Evolutionary conservation across 2,113 vertebrate species (phyloP).

Genomic region (Cricetomys ansorgei): DNA sequence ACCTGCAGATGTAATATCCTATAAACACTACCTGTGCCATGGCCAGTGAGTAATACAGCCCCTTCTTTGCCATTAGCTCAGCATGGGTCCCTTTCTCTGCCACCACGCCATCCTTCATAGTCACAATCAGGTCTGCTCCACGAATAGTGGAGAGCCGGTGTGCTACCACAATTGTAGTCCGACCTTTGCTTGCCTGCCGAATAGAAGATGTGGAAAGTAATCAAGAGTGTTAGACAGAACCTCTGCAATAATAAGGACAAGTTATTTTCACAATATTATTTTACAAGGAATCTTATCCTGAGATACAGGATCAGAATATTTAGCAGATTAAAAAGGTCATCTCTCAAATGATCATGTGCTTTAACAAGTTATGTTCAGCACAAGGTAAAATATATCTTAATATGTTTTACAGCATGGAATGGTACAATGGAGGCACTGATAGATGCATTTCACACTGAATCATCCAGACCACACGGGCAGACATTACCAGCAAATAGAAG

Average conservation of each 20-base stretch:
- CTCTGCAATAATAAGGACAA: not conserved
- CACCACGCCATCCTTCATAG: slow-evolving; percentile 73
- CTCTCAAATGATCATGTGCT: slow-evolving; percentile 3
- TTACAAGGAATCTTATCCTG: slow-evolving; percentile 22
- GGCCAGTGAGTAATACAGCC: slow-evolving; percentile 80
- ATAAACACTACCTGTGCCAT: slow-evolving; percentile 79
- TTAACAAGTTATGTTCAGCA: not conserved
- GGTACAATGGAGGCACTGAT: not conserved
- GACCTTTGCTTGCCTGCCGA: slow-evolving; percentile 79
- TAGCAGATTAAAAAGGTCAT: not conserved
- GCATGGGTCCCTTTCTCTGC: slow-evolving; percentile 79
- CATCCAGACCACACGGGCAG: not conserved
- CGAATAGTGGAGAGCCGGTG: slow-evolving; percentile 77
- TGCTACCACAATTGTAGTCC: slow-evolving; percentile 82
- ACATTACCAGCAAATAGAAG: not conserved
- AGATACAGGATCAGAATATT: not conserved
- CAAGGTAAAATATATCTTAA: slow-evolving; percentile 35
- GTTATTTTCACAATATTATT: not conserved
- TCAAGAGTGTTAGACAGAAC: not conserved
- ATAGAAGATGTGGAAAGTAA: not conserved
- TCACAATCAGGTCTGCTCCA: slow-evolving; percentile 80
- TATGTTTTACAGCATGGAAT: not conserved
- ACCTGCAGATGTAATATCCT: not conserved
- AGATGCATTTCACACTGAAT: not conserved
- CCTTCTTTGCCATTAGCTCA: slow-evolving; percentile 77